A percentile compares a stretch with the other conserved stretches of the same genome.
These are phyloP conservation scores for Palythoa heliodiscus DNA, from an alignment of 92 coral and sea anemone species.

Conservation along the genomic window DNA sequence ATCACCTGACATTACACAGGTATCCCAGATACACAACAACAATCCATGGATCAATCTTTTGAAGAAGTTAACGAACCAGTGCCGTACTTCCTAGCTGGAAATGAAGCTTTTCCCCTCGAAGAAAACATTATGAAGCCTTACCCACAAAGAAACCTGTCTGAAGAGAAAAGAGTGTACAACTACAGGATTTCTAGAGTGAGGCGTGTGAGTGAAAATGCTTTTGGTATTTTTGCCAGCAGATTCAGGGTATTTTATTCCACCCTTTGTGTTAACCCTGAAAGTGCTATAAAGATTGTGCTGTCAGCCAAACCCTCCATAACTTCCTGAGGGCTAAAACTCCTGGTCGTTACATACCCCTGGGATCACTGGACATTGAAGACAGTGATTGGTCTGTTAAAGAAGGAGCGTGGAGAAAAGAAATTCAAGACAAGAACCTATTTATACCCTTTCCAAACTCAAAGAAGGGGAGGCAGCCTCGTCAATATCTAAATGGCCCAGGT, in stretches of 20 bases:
- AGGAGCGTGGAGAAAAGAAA: neutral
- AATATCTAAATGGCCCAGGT: constrained; percentile 66
- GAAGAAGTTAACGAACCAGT: neutral
- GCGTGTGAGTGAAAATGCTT: constrained; percentile 60
- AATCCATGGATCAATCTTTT: neutral
- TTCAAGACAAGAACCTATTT: neutral
- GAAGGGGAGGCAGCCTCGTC: constrained; percentile 61
- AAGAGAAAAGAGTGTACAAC: constrained; percentile 27
- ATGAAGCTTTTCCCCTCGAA: constrained; percentile 50
- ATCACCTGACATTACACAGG: too few relatives aligned
- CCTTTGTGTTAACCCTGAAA: constrained; percentile 47
- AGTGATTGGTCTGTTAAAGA: neutral
- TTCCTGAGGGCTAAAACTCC: constrained; percentile 33
- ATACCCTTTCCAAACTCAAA: constrained; percentile 48
- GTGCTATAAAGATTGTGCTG: constrained; percentile 37
- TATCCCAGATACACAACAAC: too few relatives aligned
- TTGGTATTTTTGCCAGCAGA: constrained; percentile 58
- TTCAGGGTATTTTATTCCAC: constrained; percentile 52
- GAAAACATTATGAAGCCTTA: constrained; percentile 41
- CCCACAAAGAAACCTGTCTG: constrained; percentile 39
- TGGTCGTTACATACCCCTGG: neutral
- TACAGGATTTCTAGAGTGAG: constrained; percentile 6
- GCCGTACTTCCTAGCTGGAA: constrained; percentile 41
- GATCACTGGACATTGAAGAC: neutral
- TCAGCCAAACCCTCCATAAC: constrained; percentile 48